Evolutionary conservation across 1,140 invertebrate genomes (phyloP).

Genomic region (Psix sp.): DNA sequence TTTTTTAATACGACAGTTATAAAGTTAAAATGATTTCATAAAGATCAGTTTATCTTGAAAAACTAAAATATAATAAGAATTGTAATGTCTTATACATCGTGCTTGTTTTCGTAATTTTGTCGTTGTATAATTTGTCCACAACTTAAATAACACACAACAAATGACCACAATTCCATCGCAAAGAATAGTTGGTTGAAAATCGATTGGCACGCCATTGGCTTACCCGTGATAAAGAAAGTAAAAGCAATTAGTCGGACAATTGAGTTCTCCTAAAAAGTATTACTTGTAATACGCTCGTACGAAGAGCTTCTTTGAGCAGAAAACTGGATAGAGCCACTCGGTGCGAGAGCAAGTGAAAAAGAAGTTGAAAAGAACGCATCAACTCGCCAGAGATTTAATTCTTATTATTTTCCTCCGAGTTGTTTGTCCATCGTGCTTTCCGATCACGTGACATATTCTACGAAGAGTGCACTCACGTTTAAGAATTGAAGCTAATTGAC

Average conservation of each 20-base stretch:
- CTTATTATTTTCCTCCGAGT: conserved; percentile 44
- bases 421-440: conserved; percentile 32
- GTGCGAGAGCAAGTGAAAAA: neutral
- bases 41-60: too few relatives aligned
- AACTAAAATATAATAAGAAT: too few relatives aligned
- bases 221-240: conserved; percentile 61
- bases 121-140: neutral
- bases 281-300: conserved; percentile 52
- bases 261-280: conserved; percentile 65
- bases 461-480: conserved; percentile 6
- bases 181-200: conserved; percentile 32
- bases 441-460: conserved; percentile 44
- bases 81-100: too few relatives aligned
- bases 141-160: neutral
- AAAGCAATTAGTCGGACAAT: conserved; percentile 73
- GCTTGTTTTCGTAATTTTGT: too few relatives aligned
- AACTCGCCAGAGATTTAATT: conserved; percentile 40
- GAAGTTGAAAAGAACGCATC: conserved; percentile 22
- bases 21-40: too few relatives aligned
- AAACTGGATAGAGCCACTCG: conserved; percentile 26
- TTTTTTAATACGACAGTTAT: too few relatives aligned
- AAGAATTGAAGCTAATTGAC: conserved; percentile 53
- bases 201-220: conserved; percentile 28
- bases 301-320: conserved; percentile 31
- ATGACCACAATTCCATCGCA: neutral